These are phyloP conservation scores for Chrysogorgia sp. DNA, from an alignment of 92 coral and sea anemone species.

Conservation along the genomic window DNA sequence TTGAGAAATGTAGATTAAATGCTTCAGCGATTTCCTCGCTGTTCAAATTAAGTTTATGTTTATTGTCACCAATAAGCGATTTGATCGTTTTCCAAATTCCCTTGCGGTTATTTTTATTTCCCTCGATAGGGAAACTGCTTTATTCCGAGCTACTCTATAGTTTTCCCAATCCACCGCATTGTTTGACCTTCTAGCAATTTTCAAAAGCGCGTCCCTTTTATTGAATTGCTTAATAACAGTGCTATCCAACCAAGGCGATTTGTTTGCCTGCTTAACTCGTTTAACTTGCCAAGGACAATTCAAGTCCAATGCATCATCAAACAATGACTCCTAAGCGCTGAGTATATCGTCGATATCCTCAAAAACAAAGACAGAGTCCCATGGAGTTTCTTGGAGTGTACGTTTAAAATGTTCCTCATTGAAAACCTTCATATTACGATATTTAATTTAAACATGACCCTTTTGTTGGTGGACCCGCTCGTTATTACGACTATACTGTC, in stretches of 20 bases:
- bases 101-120: conserved; percentile 20
- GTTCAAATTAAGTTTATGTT: neutral
- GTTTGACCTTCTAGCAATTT: neutral
- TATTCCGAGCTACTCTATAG: conserved; percentile 33
- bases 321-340: conserved; percentile 32
- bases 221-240: conserved; percentile 31
- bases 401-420: conserved; percentile 33
- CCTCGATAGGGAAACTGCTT: conserved; percentile 36
- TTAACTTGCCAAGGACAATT: conserved; percentile 46
- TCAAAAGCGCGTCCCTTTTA: conserved; percentile 37
- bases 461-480: conserved; percentile 1
- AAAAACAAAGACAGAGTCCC: conserved; percentile 44
- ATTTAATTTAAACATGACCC: conserved; percentile 18
- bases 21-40: conserved; percentile 44
- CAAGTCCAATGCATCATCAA: conserved; percentile 8
- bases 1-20: conserved; percentile 50
- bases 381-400: conserved; percentile 28
- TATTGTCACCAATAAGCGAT: conserved; percentile 11
- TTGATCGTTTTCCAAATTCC: too few relatives aligned
- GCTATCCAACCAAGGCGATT: conserved; percentile 38
- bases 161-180: too few relatives aligned
- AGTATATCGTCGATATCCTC: conserved; percentile 37
- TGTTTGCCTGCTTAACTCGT: conserved; percentile 26
- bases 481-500: too few relatives aligned
- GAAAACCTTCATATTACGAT: conserved; percentile 37